A percentile compares a stretch with the other conserved stretches of the same genome.
These are phyloP conservation scores for Stegodyphus dumicola DNA, from an alignment of 1,140 invertebrate genomes.

Conservation along the genomic window DNA sequence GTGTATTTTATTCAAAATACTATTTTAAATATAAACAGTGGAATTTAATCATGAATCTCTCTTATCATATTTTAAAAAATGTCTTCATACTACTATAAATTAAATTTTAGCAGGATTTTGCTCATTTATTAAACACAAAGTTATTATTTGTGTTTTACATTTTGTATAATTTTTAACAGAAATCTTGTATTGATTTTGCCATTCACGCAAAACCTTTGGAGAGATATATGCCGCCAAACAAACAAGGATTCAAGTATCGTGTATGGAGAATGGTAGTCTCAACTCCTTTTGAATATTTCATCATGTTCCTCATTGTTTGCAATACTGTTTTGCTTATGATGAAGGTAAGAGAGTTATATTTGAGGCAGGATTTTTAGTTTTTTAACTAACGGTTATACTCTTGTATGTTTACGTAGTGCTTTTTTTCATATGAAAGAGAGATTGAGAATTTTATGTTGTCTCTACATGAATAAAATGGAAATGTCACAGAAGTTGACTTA, in stretches of 20 bases:
- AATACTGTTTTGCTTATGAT: slow-evolving; percentile 99
- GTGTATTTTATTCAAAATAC: too few relatives aligned
- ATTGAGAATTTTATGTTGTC: too few relatives aligned
- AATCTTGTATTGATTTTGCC: slow-evolving; percentile 99
- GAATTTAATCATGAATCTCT: too few relatives aligned
- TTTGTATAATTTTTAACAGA: slow-evolving; percentile 75
- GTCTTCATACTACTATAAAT: too few relatives aligned
- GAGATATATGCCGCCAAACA: slow-evolving; percentile 99
- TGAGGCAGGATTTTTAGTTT: background rate
- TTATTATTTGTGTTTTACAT: too few relatives aligned
- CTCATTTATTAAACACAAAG: too few relatives aligned
- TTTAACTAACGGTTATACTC: background rate
- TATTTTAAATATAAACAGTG: too few relatives aligned
- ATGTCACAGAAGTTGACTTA: too few relatives aligned
- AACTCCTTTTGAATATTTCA: slow-evolving; percentile 99
- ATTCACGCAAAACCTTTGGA: slow-evolving; percentile 97
- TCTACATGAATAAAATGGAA: too few relatives aligned
- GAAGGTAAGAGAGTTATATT: slow-evolving; percentile 79
- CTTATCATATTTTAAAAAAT: too few relatives aligned
- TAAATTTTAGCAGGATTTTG: too few relatives aligned
- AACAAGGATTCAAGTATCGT: slow-evolving; percentile 97
- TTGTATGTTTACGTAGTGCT: background rate
- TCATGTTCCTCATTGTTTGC: slow-evolving; percentile 99
- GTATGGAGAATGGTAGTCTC: slow-evolving; percentile 96
- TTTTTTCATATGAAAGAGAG: background rate